phyloP scores from a whole-genome alignment of 1,140 invertebrate species.

The Nasonia vitripennis region DNA sequence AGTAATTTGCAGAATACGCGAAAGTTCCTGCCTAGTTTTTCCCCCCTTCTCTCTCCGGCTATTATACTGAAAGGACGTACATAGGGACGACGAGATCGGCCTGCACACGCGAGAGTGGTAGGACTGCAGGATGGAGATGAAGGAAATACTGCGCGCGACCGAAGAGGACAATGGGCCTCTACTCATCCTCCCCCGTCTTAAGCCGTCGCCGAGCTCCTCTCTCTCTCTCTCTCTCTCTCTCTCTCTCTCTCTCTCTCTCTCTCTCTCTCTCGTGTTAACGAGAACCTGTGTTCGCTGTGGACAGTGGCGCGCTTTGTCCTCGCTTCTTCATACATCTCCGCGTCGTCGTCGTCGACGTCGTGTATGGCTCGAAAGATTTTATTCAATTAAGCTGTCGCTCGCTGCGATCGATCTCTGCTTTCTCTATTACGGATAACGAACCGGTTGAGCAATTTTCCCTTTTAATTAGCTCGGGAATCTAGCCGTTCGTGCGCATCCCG shows the following conservation, averaged over 20 bases:
- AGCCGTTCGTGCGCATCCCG: not conserved
- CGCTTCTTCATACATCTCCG: no score
- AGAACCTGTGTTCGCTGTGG: not conserved
- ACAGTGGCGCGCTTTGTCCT: no score
- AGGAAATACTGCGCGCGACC: not conserved
- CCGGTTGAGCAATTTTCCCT: no score
- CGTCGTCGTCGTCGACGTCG: no score
- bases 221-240: no score
- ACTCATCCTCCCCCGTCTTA: not conserved
- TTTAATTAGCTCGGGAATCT: not conserved
- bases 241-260: no score
- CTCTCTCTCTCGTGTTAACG: not conserved
- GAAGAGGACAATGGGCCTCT: not conserved
- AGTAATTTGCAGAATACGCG: constrained; percentile 46
- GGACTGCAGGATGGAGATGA: not conserved
- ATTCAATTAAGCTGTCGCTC: no score
- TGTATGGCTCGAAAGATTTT: no score
- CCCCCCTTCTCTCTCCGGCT: no score
- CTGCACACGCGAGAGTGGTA: not conserved
- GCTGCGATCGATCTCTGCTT: no score
- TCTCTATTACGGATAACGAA: no score
- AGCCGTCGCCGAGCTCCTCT: not conserved
- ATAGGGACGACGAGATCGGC: not conserved
- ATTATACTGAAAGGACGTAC: constrained; percentile 15
- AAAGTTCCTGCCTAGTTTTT: constrained; percentile 37